Evolutionary conservation across 2,797 vertebrate species (phyloP), one percentile per base, ranked within the genome.

Genomic region (Amphiprion clarkii): DNA sequence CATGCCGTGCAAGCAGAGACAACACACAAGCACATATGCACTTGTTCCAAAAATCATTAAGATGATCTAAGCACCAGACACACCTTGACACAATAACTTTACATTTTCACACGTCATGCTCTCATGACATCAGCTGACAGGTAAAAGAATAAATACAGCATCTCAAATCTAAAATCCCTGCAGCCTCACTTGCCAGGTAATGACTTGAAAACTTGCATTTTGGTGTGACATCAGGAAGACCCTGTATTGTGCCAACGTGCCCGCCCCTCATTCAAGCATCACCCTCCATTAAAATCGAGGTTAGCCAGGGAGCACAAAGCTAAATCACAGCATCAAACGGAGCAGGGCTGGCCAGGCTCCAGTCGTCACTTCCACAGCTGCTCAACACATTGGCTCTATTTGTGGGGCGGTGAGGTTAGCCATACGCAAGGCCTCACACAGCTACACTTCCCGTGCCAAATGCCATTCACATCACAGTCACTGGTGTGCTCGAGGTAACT

Each of bases 341-440:
- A 82, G 74, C 16, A 1, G 49, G 14, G 52, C 76, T 89, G 87
- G 88, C 82, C 1, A 1, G 0, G 58, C 74, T 86, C 87, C 89
- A 91, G 83, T 73, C 58, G 31, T 79, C 82, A 85, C 85, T 85
- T 87, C 83, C 86, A 87, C 88, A 89, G 91, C 90, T 90, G 91
- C 76, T 88, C 78, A 64, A 83, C 91, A 91, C 89, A 87, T 83
- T 88, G 84, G 73, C 89, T 85, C 73, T 33, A 81, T 87, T 89
- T 85, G 84, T 3, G 51, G 78, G 82, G 57, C 36, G 85, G 69
- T 60, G 71, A 86, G 78, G 80, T 86, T 84, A 76, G 79, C 78
- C 79, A 64, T 84, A 87, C 56, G 57, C 79, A 6, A 72, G 70
- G 66, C 62, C 79, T 71, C 77, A 73, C 74, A 71, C 68, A 33